Base-by-base conservation (phyloP, 1,140 invertebrate genomes). In the Leptinotarsa lineolata region DNA sequence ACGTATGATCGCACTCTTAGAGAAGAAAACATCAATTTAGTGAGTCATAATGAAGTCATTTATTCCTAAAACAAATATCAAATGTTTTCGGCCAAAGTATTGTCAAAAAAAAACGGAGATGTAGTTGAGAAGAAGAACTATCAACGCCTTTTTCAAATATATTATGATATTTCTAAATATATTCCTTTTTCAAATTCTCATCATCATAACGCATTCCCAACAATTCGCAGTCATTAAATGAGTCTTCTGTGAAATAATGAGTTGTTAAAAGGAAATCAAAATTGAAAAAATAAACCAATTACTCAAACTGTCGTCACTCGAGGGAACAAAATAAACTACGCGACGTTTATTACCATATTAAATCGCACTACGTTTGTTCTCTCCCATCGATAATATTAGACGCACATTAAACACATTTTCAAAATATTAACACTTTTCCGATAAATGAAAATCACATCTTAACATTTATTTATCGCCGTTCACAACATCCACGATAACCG, bases 401-500 rank as follows among this genome's bases (percentile, higher is more conserved):
- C 64, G 30, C 64, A 12, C 64, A 66, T 39, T 44, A 66, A 44
- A 66, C 15, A 44, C 16, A 44, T 66, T 54, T n/a, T 54, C 48
- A 54, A 54, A 18, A 66, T 39, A 39, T 60, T 64, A 74, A 45
- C 67, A 65, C 67, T 72, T 72, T 66, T 65, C 61, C 46, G 24
- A 61, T 30, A 22, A 48, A 22, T 69, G 20, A 63, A 66, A 66
- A 39, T 66, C 30, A 59, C 58, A 72, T 72, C 39, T 11, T 46
- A 30, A 24, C 39, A 61, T 63, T 54, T n/a, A 74, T 63, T 70
- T 61, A 54, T 70, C 64, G 45, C 60, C 63, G 48, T 66, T 67
- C 68, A 72, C 60, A 70, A 69, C 46, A 71, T 71, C 66, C 54
- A 60, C 61, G 22, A 76, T 69, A 71, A 73, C 54, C 46, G 63